Evolutionary conservation across 2,888 invertebrate species (phyloP).

Genomic region (Papilio elwesi): DNA sequence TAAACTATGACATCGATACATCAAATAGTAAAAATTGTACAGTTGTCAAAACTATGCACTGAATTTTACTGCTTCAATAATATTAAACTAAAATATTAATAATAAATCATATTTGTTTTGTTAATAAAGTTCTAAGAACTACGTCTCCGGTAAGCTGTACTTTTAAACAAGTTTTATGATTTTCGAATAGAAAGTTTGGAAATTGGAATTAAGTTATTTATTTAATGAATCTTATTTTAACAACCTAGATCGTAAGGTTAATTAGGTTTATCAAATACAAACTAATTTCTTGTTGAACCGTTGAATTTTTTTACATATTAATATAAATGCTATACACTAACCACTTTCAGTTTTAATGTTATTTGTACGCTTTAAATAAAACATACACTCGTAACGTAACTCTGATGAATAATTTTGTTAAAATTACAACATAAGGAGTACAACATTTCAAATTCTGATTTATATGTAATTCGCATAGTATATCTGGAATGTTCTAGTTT

Average conservation of each 20-base stretch:
- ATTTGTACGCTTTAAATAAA: neutral
- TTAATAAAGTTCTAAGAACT: too few relatives aligned
- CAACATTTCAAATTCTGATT: neutral
- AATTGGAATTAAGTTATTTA: constrained; percentile 17
- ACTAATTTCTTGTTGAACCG: neutral
- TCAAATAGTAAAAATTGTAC: too few relatives aligned
- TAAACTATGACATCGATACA: too few relatives aligned
- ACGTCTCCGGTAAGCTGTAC: neutral
- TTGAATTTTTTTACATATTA: neutral
- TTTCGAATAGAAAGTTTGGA: constrained; percentile 14
- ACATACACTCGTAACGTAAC: too few relatives aligned
- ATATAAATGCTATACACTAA: neutral
- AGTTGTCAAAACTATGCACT: too few relatives aligned
- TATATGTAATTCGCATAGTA: neutral
- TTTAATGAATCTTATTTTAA: constrained; percentile 1
- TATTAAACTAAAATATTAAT: too few relatives aligned
- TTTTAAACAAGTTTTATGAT: constrained; percentile 10
- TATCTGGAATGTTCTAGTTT: constrained; percentile 26
- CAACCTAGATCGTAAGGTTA: constrained; percentile 8
- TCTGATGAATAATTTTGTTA: too few relatives aligned
- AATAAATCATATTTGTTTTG: too few relatives aligned
- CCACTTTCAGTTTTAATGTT: too few relatives aligned
- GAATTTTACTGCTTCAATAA: too few relatives aligned
- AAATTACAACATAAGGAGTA: neutral
- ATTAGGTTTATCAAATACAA: constrained; percentile 1